These are phyloP conservation scores for Alsophila aescularia DNA, from an alignment of 2,888 invertebrate species.

Conservation along the genomic window DNA sequence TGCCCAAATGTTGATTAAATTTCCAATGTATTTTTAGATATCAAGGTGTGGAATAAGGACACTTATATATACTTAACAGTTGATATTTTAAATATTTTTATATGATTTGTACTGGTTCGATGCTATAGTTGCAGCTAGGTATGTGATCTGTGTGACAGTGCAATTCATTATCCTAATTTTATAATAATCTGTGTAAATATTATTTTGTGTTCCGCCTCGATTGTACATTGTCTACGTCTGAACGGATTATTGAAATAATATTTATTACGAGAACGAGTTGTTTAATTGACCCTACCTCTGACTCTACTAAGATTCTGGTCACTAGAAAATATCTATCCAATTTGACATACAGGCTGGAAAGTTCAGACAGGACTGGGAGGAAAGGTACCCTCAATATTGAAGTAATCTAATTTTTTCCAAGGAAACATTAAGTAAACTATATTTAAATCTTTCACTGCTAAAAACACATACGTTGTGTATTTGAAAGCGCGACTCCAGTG, in stretches of 20 bases:
- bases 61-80: constrained; percentile 50
- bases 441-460: too few relatives aligned
- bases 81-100: constrained; percentile 48
- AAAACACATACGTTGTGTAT: too few relatives aligned
- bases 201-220: constrained; percentile 66
- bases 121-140: constrained; percentile 13
- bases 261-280: constrained; percentile 71
- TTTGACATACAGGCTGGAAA: too few relatives aligned
- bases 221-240: constrained; percentile 63
- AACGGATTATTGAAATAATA: constrained; percentile 78
- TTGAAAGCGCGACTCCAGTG: too few relatives aligned
- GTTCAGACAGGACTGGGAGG: too few relatives aligned
- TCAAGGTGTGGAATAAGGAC: constrained; percentile 62
- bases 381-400: too few relatives aligned
- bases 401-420: too few relatives aligned
- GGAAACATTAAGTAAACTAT: too few relatives aligned
- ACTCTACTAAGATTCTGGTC: too few relatives aligned
- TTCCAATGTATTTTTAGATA: constrained; percentile 38
- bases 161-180: constrained; percentile 54
- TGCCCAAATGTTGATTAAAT: constrained; percentile 41
- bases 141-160: constrained; percentile 37
- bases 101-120: constrained; percentile 52
- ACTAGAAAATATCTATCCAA: too few relatives aligned
- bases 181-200: constrained; percentile 78
- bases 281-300: constrained; percentile 48